Base-by-base conservation (phyloP, 2,888 invertebrate genomes). In the Nymphalis urticae region DNA sequence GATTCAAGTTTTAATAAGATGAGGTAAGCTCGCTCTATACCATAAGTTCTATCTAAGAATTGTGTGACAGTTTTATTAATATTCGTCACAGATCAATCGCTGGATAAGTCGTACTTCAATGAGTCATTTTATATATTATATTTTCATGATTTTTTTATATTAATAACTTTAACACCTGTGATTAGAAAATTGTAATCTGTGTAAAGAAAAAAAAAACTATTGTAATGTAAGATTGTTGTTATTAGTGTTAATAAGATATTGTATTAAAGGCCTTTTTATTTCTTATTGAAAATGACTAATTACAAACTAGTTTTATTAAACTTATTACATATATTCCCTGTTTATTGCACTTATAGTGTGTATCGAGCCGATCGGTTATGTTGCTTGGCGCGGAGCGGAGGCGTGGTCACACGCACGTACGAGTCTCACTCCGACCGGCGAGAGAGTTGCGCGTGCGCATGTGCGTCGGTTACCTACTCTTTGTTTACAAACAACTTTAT, bases 401-500 rank as follows among this genome's bases (percentile, higher is more conserved):
- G 65, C 71, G 63, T 71, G 62, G 54, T 60, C 58, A 36, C 47
- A 36, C 63, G 68, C 63, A 68, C 65, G 71, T 63, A 51, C 48
- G 53, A 68, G 69, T 69, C 62, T 59, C 59, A 65, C 32, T 71
- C 61, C 53, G 63, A 59, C 69, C 62, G 54, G 77, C 77, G 76
- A 75, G 73, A 72, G 77, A 76, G 75, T 75, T 59, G 69, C 64
- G 71, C 70, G 69, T 68, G 71, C 68, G 67, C 67, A 59, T 58
- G 59, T 61, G 62, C 64, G 56, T 51, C 62, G 50, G 1, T 58
- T 61, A 62, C 68, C 66, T 65, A 65, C 60, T 68, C 70, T 75
- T 80, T 83, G 83, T 83, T 83, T 83, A 83, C 81, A 80, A 83
- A 83, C 82, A 82, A 69, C 19, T 16, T 48, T 58, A 48, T 64